Evolutionary conservation across 2,888 invertebrate genomes (phyloP).

Genomic region (Zaprionus bogoriensis): DNA sequence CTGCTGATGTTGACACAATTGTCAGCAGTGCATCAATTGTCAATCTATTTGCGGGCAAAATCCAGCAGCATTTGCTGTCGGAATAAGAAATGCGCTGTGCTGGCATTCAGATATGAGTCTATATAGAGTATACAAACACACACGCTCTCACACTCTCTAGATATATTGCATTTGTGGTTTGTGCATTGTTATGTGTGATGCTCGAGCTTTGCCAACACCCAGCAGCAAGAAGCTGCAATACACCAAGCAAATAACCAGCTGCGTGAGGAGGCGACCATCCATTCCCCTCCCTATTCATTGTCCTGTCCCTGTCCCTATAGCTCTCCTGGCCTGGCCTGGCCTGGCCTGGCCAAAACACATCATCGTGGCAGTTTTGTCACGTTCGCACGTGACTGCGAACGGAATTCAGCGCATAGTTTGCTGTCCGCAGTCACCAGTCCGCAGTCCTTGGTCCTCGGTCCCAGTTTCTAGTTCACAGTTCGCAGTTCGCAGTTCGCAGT

Average conservation of each 20-base stretch:
- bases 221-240: conserved; percentile 14
- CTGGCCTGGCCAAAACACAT: conserved; percentile 39
- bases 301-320: neutral
- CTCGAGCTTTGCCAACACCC: conserved; percentile 1
- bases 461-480: neutral
- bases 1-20: conserved; percentile 34
- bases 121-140: conserved; percentile 10
- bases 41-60: conserved; percentile 36
- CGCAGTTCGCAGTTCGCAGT: conserved; percentile 8
- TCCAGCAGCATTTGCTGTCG: conserved; percentile 34
- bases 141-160: neutral
- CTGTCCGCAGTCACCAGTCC: neutral
- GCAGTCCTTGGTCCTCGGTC: neutral
- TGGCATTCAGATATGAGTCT: conserved; percentile 8
- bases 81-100: conserved; percentile 17
- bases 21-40: conserved; percentile 40
- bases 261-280: conserved; percentile 18
- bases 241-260: conserved; percentile 26
- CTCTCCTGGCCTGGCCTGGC: conserved; percentile 9
- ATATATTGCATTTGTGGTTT: conserved; percentile 2
- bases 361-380: conserved; percentile 75
- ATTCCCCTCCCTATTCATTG: too few species aligned
- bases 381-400: conserved; percentile 75
- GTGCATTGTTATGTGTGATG: neutral
- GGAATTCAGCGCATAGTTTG: conserved; percentile 45